Percentiles rank a stretch among this genome's conserved stretches.
Conservation (phyloP, 2,797 vertebrate species). For the Hozukius guyotensis region DNA sequence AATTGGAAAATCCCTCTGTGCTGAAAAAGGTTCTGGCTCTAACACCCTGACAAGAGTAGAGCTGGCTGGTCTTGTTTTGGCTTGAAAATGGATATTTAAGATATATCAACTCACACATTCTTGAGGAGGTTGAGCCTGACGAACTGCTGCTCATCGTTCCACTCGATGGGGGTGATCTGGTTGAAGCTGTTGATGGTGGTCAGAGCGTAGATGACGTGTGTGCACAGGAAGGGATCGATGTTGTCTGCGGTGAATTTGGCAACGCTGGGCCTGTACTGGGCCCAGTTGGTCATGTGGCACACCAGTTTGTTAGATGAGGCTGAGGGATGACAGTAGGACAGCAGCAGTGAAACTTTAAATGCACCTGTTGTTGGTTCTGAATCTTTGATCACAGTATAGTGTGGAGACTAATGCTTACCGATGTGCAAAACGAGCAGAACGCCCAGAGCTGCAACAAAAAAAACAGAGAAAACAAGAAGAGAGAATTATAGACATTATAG, state of each 20-base stretch:
- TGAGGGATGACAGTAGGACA: slow-evolving; percentile 30
- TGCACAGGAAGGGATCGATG: slow-evolving; percentile 88
- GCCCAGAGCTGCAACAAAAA: slow-evolving; percentile 73
- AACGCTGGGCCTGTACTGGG: slow-evolving; percentile 85
- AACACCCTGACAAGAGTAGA: neutral
- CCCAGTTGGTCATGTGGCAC: slow-evolving; percentile 91
- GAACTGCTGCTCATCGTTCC: slow-evolving; percentile 85
- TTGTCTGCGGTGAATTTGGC: slow-evolving; percentile 82
- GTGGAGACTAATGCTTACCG: slow-evolving; percentile 71
- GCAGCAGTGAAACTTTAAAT: neutral
- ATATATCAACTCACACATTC: slow-evolving; percentile 74
- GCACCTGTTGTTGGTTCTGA: neutral
- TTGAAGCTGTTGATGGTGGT: slow-evolving; percentile 85
- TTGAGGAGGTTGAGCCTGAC: slow-evolving; percentile 80
- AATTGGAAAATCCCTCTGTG: neutral
- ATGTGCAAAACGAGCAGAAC: slow-evolving; percentile 77
- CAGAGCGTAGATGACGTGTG: slow-evolving; percentile 86
- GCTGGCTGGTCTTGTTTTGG: neutral
- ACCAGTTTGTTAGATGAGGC: slow-evolving; percentile 84
- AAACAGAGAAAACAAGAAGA: neutral
- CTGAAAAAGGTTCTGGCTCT: neutral
- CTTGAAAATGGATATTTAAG: neutral
- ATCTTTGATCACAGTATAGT: neutral
- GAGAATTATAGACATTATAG: neutral
- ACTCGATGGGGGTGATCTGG: slow-evolving; percentile 80